Percentiles rank a stretch among this genome's conserved stretches.
Conservation (phyloP, 2,797 vertebrate species). For the Lutjanus campechanus region DNA sequence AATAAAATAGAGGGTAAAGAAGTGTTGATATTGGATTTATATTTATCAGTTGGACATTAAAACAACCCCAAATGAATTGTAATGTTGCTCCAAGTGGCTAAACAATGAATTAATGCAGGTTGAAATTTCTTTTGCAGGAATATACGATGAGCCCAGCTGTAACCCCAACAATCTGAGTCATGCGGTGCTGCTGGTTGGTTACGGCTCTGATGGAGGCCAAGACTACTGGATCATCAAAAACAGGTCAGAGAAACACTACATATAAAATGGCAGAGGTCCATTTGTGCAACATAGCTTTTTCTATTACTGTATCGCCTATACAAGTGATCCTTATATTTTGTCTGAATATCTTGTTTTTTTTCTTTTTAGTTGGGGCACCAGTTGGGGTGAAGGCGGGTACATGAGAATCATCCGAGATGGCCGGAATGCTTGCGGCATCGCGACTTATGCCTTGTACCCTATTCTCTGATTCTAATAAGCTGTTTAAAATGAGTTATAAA, state of each 20-base stretch:
- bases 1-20: not conserved
- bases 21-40: not conserved
- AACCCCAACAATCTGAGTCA: slow-evolving; percentile 84
- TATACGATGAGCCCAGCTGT: slow-evolving; percentile 84
- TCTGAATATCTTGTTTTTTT: not conserved
- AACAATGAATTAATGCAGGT: not conserved
- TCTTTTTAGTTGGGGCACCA: slow-evolving; percentile 82
- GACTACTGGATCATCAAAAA: slow-evolving; percentile 89
- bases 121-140: slow-evolving; percentile 72
- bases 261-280: not conserved
- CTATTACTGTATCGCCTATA: fast-evolving
- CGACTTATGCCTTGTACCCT: slow-evolving; percentile 86
- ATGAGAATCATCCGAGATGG: slow-evolving; percentile 84
- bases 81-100: not conserved
- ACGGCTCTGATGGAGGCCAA: slow-evolving; percentile 80
- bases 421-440: slow-evolving; percentile 85
- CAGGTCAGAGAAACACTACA: slow-evolving; percentile 63
- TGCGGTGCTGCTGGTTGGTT: slow-evolving; percentile 86
- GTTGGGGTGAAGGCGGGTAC: slow-evolving; percentile 87
- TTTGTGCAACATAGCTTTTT: not conserved
- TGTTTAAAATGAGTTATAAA: not conserved
- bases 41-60: not conserved
- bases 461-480: slow-evolving; percentile 71
- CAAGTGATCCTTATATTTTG: not conserved
- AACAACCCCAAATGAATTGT: not conserved